These are phyloP conservation scores for Triplophysa tibetana DNA, from an alignment of 2,113 vertebrate species.

Conservation along the genomic window DNA sequence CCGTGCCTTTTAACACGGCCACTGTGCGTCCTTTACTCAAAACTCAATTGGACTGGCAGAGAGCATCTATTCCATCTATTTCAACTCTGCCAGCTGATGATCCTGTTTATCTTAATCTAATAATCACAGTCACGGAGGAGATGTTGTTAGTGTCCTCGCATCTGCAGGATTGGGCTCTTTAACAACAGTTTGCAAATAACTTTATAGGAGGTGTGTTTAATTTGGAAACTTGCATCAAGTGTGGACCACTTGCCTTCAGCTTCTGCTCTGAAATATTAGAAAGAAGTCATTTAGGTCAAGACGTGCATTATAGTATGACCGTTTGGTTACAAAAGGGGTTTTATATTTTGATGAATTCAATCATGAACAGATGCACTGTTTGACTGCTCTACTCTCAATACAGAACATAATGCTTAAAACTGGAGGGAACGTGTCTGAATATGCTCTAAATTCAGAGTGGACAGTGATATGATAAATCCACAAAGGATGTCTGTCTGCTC, in stretches of 20 bases:
- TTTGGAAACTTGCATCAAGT: background rate
- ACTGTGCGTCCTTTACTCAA: conserved; percentile 46
- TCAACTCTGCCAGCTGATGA: conserved; percentile 54
- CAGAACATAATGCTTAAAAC: conserved; percentile 31
- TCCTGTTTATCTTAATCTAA: conserved; percentile 66
- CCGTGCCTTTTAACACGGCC: too few relatives aligned
- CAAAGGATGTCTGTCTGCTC: conserved; percentile 33
- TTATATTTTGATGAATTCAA: conserved; percentile 4
- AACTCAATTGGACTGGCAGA: conserved; percentile 54
- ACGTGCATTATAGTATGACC: too few relatives aligned
- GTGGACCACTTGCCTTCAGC: background rate
- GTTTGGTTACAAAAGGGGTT: background rate
- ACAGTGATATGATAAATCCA: conserved; percentile 50
- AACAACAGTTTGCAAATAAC: conserved; percentile 15
- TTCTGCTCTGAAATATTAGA: background rate
- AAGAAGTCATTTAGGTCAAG: background rate
- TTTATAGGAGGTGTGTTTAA: conserved; percentile 7
- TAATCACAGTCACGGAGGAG: conserved; percentile 57
- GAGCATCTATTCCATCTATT: conserved; percentile 62
- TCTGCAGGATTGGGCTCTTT: conserved; percentile 57
- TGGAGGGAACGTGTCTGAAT: conserved; percentile 16
- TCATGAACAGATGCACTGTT: conserved; percentile 2
- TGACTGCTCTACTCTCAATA: background rate
- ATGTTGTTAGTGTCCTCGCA: conserved; percentile 54
- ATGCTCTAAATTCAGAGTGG: conserved; percentile 40